Base-by-base conservation (phyloP, 1,140 invertebrate genomes). In the Caenorhabditis inopinata region DNA sequence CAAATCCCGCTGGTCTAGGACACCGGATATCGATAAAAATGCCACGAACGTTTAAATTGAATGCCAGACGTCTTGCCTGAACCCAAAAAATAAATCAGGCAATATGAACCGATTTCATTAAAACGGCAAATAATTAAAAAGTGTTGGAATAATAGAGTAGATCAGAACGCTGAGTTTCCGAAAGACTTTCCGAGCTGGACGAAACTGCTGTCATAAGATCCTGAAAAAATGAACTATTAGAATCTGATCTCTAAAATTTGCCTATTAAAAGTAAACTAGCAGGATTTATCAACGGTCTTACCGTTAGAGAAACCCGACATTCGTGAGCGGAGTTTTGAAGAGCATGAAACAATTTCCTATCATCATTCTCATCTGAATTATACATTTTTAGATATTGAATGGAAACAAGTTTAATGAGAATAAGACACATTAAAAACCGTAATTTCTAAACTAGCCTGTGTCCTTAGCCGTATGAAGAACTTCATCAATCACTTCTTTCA, bases 71-170 rank as follows among this genome's bases (percentile, higher is more conserved):
- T n/a, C n/a, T n/a, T n/a, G n/a, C n/a, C n/a, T n/a, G n/a, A n/a
- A n/a, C n/a, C n/a, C n/a, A n/a, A n/a, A n/a, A n/a, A n/a, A n/a
- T n/a, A n/a, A n/a, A n/a, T n/a, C n/a, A n/a, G n/a, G n/a, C n/a
- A n/a, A n/a, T n/a, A n/a, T n/a, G n/a, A n/a, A n/a, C n/a, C n/a
- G n/a, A n/a, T n/a, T n/a, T n/a, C n/a, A n/a, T n/a, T n/a, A n/a
- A n/a, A n/a, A n/a, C n/a, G n/a, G n/a, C n/a, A 68, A 68, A 68
- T 68, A 68, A 35, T 38, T 38, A 68, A n/a, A 68, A 68, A 42
- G 38, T 21, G 23, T 48, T 11, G 47, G 2, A 2, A 21, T 68
- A 38, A n/a, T 16, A 0, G 21, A 25, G 12, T 23, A n/a, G 27
- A n/a, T n/a, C n/a, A n/a, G n/a, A n/a, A n/a, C n/a, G n/a, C n/a